These are phyloP conservation scores for Takifugu bimaculatus DNA, from an alignment of 2,113 vertebrate genomes.

Conservation along the genomic window DNA sequence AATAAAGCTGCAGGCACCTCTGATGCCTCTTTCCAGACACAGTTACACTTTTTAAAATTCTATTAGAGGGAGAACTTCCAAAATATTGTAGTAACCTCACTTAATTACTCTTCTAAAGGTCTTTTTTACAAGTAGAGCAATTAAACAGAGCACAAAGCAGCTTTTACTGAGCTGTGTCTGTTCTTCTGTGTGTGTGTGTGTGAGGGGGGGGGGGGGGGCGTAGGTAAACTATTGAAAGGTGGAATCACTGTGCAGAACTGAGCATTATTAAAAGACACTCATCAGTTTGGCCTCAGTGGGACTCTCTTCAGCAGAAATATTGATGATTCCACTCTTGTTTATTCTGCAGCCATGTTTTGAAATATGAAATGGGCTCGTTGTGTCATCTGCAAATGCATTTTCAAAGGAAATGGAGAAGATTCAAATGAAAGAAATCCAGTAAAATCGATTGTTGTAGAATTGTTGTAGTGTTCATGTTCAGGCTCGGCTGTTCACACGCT, in stretches of 20 bases:
- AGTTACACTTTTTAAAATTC: conserved; percentile 11
- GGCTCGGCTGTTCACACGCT: no score
- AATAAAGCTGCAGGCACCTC: conserved; percentile 47
- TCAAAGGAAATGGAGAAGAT: neutral
- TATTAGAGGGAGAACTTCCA: conserved; percentile 1
- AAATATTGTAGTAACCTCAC: conserved; percentile 21
- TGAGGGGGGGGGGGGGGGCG: no score
- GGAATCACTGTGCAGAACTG: neutral
- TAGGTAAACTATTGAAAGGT: neutral
- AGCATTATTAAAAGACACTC: no score
- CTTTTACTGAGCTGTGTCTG: conserved; percentile 4
- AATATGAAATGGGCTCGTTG: no score
- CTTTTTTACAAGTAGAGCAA: conserved; percentile 39
- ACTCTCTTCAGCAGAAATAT: neutral
- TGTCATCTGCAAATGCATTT: no score
- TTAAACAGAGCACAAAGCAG: conserved; percentile 48
- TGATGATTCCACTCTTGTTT: no score
- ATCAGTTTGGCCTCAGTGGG: neutral
- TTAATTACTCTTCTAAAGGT: conserved; percentile 21
- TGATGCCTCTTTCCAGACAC: conserved; percentile 41
- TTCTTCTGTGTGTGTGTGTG: no score
- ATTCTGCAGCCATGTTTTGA: no score
- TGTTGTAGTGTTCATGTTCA: neutral
- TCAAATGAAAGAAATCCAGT: neutral
- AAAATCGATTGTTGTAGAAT: neutral